A percentile compares a stretch with the other conserved stretches of the same genome.
Evolutionary conservation across 2,797 vertebrate genomes (phyloP).

Genomic region (Cuculus canorus): DNA sequence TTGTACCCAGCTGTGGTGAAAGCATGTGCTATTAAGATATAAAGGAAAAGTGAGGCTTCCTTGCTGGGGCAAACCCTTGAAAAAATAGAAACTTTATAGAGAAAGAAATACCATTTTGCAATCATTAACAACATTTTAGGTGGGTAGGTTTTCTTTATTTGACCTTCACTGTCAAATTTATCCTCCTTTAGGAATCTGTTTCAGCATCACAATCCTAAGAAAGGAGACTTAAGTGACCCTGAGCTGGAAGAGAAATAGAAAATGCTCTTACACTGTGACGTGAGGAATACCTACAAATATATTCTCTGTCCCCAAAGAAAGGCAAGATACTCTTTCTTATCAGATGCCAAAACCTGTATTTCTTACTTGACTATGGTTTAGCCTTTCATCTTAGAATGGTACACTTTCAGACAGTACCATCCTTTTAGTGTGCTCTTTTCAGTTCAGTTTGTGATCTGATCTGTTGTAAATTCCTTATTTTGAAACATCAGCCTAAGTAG

Average conservation of each 20-base stretch:
- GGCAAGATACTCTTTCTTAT: background rate
- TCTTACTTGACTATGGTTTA: background rate
- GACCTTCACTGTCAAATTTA: background rate
- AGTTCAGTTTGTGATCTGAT: background rate
- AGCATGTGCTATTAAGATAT: background rate
- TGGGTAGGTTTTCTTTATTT: accelerated
- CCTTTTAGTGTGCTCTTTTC: background rate
- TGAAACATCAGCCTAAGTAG: background rate
- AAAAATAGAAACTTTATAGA: background rate
- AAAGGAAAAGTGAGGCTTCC: background rate
- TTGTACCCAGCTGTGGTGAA: constrained; percentile 33
- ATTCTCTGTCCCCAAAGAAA: background rate
- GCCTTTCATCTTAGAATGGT: background rate
- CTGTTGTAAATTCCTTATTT: background rate
- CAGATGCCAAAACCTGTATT: background rate
- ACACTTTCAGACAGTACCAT: background rate
- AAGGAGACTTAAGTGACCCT: background rate
- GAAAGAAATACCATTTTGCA: background rate
- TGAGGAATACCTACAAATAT: background rate
- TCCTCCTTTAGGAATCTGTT: background rate
- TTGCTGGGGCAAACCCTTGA: background rate
- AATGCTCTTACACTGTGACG: background rate
- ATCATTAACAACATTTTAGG: background rate
- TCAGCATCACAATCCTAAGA: background rate
- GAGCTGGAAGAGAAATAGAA: background rate